Base-by-base conservation (phyloP, 2,797 vertebrate species). In the Gadopsis bispinosus region DNA sequence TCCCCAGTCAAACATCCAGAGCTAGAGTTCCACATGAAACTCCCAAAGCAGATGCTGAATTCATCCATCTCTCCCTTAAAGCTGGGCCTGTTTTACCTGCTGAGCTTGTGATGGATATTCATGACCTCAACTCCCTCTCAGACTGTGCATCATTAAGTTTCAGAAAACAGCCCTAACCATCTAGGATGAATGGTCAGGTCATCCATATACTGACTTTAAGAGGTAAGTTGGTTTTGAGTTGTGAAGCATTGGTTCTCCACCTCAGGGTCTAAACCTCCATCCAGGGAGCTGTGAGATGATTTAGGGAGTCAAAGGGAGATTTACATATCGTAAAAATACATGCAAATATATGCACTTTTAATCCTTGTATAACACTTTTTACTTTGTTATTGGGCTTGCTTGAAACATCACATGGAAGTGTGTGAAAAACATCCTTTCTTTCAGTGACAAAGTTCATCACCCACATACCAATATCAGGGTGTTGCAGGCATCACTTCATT, bases 101-200 rank as follows among this genome's bases (percentile, higher is more conserved):
- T 51, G 61, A 76, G 62, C 41, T 33, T n/a, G 26, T 71, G 83
- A 84, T 82, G 62, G 70, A 86, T 76, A 83, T 73, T 81, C 41
- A 71, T 61, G 53, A 51, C 66, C 35, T 80, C 26, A 56, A 48
- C 56, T 89, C 60, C 51, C 43, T 75, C 56, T 62, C 39, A 4
- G 13, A 66, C 69, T 55, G 62, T 76, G 76, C 66, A 84, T 72
- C 79, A 70, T 81, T 80, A 83, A 58, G 75, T 73, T 87, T 75
- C 45, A 77, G 35, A 59, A 61, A 73, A 56, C 54, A 66, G 58
- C 22, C 53, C n/a, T 59, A 69, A 69, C 77, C 56, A 73, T 65
- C 7, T 20, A 35, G 39, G 35, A 48, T 5, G 29, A 63, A 58
- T 63, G 67, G 54, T 70, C 43, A 45, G 66, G 73, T 75, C 64